Evolutionary conservation across 2,113 vertebrate genomes (phyloP), one percentile per base, ranked within the genome.

Genomic region (Antennarius striatus): DNA sequence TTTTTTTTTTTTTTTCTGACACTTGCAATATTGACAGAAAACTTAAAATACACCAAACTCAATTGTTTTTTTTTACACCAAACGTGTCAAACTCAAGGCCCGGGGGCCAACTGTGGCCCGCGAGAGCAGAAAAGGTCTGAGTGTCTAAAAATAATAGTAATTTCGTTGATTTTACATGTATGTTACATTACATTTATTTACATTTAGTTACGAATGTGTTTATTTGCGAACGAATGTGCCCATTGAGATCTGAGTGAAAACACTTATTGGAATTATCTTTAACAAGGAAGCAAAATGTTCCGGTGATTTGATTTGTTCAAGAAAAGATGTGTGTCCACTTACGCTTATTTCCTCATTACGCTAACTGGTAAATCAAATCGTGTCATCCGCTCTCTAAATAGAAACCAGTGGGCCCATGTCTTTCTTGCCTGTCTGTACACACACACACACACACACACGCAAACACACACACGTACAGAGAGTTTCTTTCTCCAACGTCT

Each of bases 401-500:
- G 70, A 77, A 77, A 75, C 65, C 69, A 50, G 56, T 42, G 0
- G n/a, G 39, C 16, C 50, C 70, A 40, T 83, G 32, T 36, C 32
- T 36, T 36, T 36, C 22, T 22, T 22, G 22, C 22, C 80, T 72
- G 71, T 75, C 75, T 68, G 2, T 59, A 89, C 89, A 92, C 42
- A 43, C 75, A 32, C 73, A 63, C 79, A 36, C 76, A 59, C 73
- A 66, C 78, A 32, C 78, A 63, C 77, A 51, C 47, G 50, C 13
- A 53, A 39, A 68, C 77, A 63, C 45, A 63, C 30, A 53, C 49
- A 55, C 11, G 51, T 32, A 89, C 88, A 92, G 89, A 90, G 90
- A 83, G 54, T 36, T 74, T 78, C 84, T 91, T 89, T 92, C 81
- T 87, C 77, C 68, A 51, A 86, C 68, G 29, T 66, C 78, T 84